Percentiles rank a stretch among this genome's conserved stretches.
Evolutionary conservation across 2,113 vertebrate genomes (phyloP).

Genomic region (Crypturellus undulatus): DNA sequence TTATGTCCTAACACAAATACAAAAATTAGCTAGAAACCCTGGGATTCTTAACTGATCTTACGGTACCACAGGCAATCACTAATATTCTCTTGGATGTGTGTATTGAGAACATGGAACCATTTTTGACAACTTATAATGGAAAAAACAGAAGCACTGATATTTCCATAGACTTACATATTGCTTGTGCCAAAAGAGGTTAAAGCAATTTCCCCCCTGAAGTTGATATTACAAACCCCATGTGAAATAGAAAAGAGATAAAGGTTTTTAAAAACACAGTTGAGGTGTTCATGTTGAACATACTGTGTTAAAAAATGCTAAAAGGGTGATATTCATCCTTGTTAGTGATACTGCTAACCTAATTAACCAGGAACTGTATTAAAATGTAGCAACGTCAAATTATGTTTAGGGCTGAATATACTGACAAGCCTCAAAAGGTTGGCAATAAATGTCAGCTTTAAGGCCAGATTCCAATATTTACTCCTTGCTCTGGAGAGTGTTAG

Average conservation of each 20-base stretch:
- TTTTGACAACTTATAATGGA: background rate
- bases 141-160: background rate
- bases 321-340: background rate
- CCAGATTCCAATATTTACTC: background rate
- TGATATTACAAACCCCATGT: background rate
- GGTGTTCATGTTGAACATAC: background rate
- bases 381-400: background rate
- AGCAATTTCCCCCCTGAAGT: background rate
- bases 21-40: background rate
- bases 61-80: background rate
- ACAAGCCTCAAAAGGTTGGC: background rate
- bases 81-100: background rate
- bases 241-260: background rate
- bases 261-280: background rate
- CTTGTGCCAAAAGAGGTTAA: background rate
- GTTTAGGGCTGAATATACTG: background rate
- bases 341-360: background rate
- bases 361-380: background rate
- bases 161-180: background rate
- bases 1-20: background rate
- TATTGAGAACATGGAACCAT: fast-evolving
- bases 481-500: background rate
- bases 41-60: background rate
- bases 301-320: background rate
- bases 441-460: background rate